These are phyloP conservation scores for Heliconius aoede DNA, from an alignment of 2,888 invertebrate genomes.

Conservation along the genomic window DNA sequence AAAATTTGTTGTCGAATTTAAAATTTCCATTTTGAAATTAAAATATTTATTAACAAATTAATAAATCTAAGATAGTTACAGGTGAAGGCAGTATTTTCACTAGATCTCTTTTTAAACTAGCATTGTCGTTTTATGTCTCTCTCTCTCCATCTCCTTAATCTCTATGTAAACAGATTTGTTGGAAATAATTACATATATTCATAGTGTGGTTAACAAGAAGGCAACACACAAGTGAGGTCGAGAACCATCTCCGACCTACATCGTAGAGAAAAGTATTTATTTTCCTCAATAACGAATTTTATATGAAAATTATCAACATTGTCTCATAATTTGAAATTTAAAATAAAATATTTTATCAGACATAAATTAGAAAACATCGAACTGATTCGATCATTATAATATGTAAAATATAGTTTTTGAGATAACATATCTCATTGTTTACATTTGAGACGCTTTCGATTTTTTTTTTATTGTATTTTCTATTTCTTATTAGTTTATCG, in stretches of 20 bases:
- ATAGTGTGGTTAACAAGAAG: no score
- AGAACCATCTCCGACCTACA: background rate
- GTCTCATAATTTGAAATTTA: background rate
- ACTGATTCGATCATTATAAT: background rate
- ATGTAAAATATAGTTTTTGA: background rate
- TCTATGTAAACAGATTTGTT: no score
- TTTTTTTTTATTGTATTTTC: constrained; percentile 11
- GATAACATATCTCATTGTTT: background rate
- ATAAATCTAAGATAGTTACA: no score
- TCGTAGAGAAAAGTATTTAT: background rate
- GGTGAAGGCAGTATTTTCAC: no score
- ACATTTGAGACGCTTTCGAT: constrained; percentile 6
- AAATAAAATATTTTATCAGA: background rate
- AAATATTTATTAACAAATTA: no score
- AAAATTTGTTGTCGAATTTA: no score
- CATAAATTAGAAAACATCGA: background rate
- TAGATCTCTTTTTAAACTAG: no score
- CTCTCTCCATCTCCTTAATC: no score
- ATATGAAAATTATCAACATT: background rate
- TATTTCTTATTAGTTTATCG: constrained; percentile 3
- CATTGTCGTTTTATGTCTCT: no score
- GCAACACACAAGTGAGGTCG: no score
- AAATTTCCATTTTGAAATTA: no score
- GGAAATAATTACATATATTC: no score
- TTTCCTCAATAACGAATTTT: background rate